Conservation (phyloP, 2,113 vertebrate genomes). For the Rhombomys opimus region DNA sequence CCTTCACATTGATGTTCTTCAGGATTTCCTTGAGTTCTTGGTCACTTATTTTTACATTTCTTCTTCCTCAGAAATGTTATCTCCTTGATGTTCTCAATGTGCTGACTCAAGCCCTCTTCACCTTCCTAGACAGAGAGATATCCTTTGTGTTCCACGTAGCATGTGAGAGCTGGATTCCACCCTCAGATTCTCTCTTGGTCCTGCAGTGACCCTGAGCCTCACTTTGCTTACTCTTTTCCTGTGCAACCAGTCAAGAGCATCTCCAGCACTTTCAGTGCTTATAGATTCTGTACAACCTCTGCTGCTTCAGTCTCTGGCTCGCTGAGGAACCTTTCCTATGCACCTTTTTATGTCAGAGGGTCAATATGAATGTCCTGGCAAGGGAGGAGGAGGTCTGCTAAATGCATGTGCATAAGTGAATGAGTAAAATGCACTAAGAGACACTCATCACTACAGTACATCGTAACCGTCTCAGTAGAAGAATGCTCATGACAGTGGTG, state of each 20-base stretch:
- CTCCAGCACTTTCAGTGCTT: rapidly evolving
- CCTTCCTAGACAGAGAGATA: neutral
- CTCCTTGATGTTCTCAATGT: neutral
- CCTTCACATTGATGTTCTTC: neutral
- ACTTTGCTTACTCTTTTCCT: too few species aligned
- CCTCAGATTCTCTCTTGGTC: neutral
- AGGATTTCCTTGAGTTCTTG: neutral
- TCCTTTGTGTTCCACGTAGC: neutral
- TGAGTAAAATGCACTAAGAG: neutral
- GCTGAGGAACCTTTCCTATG: neutral
- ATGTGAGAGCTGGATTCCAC: neutral
- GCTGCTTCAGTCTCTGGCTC: neutral
- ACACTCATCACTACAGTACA: neutral
- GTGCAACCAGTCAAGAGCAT: neutral
- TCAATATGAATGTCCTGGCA: neutral
- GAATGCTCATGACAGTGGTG: neutral
- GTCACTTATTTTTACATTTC: neutral
- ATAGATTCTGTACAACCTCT: neutral
- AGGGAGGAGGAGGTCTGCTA: neutral
- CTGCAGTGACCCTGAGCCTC: neutral
- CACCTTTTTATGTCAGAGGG: neutral
- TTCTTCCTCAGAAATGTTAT: neutral
- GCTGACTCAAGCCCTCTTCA: neutral
- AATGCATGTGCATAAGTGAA: neutral
- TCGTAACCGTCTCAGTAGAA: neutral